phyloP scores from a whole-genome alignment of 2,797 vertebrate species.

The Sternarchorhynchus goeldii region DNA sequence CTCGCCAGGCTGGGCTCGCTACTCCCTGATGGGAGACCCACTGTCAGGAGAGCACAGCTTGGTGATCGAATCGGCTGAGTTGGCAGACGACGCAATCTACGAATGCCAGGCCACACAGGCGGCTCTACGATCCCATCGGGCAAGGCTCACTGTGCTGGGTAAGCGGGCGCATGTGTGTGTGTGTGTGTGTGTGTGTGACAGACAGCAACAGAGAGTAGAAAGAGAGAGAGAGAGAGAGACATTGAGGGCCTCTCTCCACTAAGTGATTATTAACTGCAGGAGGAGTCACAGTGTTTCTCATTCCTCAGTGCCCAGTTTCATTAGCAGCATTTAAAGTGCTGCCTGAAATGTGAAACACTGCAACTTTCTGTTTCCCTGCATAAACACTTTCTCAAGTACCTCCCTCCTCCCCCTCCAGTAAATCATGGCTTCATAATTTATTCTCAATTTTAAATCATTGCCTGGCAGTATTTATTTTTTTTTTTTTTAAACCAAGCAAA shows the following conservation, averaged over 20 bases:
- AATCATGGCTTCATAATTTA: conserved; percentile 60
- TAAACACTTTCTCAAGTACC: conserved; percentile 44
- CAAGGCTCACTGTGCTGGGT: conserved; percentile 86
- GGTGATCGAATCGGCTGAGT: conserved; percentile 83
- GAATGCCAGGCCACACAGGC: conserved; percentile 93
- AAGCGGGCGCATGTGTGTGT: conserved; percentile 58
- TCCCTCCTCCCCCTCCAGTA: conserved; percentile 39
- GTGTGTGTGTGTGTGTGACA: conserved; percentile 35
- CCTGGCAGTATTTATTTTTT: conserved; percentile 54
- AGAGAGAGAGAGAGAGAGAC: conserved; percentile 1
- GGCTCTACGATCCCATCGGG: conserved; percentile 83
- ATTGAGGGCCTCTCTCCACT: conserved; percentile 4
- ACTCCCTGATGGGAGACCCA: conserved; percentile 84
- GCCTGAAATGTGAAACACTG: conserved; percentile 51
- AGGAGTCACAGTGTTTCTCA: conserved; percentile 44
- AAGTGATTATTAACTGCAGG: conserved; percentile 48
- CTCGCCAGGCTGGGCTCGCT: conserved; percentile 85
- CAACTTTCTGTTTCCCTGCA: conserved; percentile 48
- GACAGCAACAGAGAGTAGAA: not conserved
- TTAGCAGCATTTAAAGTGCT: conserved; percentile 57
- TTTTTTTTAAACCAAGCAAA: conserved; percentile 57
- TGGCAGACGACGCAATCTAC: conserved; percentile 86
- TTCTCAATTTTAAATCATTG: conserved; percentile 62
- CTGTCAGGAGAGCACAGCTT: conserved; percentile 87
- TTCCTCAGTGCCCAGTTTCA: conserved; percentile 48